These are phyloP conservation scores for Oncopodura yosiiana DNA, from an alignment of 1,140 invertebrate species.

Conservation along the genomic window DNA sequence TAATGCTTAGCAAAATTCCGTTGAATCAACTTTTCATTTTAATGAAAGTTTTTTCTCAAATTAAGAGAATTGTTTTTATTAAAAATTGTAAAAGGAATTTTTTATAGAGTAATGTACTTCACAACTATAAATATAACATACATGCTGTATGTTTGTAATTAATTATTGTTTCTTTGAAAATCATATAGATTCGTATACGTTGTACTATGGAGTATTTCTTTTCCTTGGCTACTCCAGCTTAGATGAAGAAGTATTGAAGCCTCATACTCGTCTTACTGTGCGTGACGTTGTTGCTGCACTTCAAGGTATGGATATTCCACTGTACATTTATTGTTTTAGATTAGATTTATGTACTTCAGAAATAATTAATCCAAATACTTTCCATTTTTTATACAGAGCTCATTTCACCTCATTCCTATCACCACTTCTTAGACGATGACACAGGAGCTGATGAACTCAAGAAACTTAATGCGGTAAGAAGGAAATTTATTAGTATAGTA, in stretches of 20 bases:
- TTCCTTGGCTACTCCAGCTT: conserved; percentile 77
- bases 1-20: no score
- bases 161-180: conserved; percentile 8
- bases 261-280: conserved; percentile 64
- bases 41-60: no score
- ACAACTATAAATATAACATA: no score
- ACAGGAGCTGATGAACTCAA: conserved; percentile 19
- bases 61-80: no score
- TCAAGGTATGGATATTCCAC: no score
- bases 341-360: no score
- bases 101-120: no score
- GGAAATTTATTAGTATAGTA: background rate
- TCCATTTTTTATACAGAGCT: no score
- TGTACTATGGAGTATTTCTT: conserved; percentile 70
- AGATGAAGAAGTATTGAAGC: conserved; percentile 68
- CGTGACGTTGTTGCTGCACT: conserved; percentile 67
- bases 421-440: conserved; percentile 30
- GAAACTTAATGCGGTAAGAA: conserved; percentile 32
- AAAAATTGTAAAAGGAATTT: no score
- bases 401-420: conserved; percentile 30
- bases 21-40: no score
- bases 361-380: no score
- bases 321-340: no score
- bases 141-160: background rate
- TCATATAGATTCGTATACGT: conserved; percentile 59